Evolutionary conservation across 1,140 invertebrate species (phyloP), one percentile per base, ranked within the genome.

Genomic region (Dendrolimus kikuchii): DNA sequence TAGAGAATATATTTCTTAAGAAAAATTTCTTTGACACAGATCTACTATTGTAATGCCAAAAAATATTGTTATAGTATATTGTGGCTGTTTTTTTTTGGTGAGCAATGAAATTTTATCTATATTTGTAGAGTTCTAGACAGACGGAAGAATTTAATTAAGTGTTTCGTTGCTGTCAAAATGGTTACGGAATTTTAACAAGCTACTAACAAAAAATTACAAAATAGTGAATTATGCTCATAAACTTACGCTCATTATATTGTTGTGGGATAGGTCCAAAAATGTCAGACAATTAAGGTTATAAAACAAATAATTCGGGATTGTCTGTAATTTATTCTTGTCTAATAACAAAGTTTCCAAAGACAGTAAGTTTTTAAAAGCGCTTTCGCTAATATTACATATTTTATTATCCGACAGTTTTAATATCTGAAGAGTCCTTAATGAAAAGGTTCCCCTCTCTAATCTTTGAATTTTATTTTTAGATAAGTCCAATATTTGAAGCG

Each of bases 321-420:
- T 66, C 39, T 75, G 64, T 40, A 92, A 87, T 61, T 88, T 88
- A 62, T 92, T 92, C 68, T 82, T 88, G 36, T 90, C 89, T 9
- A 92, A 62, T 45, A 92, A 85, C 38, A 92, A 74, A 7, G 89
- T 89, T 38, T 89, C 87, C 46, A 92, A 63, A 36, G 88, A 86
- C 0, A 63, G 60, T 4, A 91, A 76, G 49, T 76, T 88, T 57
- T 88, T 84, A 63, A 92, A 92, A 9, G 90, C 76, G 2, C 86
- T 88, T 6, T 87, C 84, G 5, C 89, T 87, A 37, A 92, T 84
- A 49, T 86, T 82, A 6, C 81, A 79, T 62, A 94, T 90, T 62
- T 88, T 89, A 70, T 92, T 92, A 63, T 90, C 89, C 0, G 90
- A 89, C 10, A 92, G 74, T 63, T 91, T 90, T 7, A 92, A 64